These are phyloP conservation scores for Drosophila melanica DNA, from an alignment of 1,140 invertebrate genomes.

Conservation along the genomic window DNA sequence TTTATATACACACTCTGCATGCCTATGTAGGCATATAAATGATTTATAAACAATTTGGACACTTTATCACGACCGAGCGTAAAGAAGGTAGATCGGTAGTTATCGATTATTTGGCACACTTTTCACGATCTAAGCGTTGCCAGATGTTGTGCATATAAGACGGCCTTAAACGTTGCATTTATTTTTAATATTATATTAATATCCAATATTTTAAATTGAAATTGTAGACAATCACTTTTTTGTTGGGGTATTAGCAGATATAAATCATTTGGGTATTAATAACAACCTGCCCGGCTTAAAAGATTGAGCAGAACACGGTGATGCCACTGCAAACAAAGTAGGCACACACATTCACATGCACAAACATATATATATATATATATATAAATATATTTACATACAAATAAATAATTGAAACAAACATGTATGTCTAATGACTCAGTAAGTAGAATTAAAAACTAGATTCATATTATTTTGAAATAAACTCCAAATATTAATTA, in stretches of 20 bases:
- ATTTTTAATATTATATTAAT: neutral
- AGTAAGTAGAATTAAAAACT: neutral
- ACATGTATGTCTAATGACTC: neutral
- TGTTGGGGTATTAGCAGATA: too few species aligned
- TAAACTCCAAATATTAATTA: neutral
- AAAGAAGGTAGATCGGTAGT: slow-evolving; percentile 17
- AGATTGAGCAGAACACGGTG: too few species aligned
- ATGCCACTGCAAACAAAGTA: neutral
- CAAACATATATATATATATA: slow-evolving; percentile 3
- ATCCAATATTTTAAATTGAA: neutral
- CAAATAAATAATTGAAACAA: neutral
- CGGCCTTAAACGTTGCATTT: slow-evolving; percentile 1
- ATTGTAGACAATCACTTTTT: neutral
- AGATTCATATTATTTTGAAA: neutral
- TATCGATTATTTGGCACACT: slow-evolving; percentile 32
- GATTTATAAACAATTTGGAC: neutral
- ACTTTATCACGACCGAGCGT: neutral
- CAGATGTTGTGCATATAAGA: slow-evolving; percentile 1
- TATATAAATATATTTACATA: neutral
- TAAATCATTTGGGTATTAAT: too few species aligned
- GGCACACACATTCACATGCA: neutral
- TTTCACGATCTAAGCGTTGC: slow-evolving; percentile 30
- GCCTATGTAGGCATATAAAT: neutral
- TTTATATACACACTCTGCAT: slow-evolving; percentile 5
- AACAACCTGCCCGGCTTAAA: neutral